These are phyloP conservation scores for Catagonus wagneri DNA, from an alignment of 2,113 vertebrate species.

Conservation along the genomic window DNA sequence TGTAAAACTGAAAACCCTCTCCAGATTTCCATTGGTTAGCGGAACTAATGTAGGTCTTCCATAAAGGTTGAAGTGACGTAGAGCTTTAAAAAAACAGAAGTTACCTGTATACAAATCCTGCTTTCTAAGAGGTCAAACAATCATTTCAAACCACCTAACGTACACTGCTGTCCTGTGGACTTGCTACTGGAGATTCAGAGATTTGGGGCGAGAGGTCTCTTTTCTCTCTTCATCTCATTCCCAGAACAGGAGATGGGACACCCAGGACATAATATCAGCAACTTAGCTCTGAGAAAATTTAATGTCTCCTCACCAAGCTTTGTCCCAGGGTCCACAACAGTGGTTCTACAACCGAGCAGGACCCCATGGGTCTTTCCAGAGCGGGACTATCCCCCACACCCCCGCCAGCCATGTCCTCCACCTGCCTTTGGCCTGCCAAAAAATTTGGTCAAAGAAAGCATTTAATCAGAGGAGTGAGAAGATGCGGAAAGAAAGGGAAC, in stretches of 20 bases:
- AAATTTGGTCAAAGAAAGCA: too few relatives aligned
- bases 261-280: not conserved
- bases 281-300: not conserved
- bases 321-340: not conserved
- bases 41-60: not conserved
- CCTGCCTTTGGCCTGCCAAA: too few relatives aligned
- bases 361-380: too few relatives aligned
- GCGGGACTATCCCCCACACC: too few relatives aligned
- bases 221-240: not conserved
- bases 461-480: too few relatives aligned
- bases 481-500: too few relatives aligned
- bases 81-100: not conserved
- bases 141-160: not conserved
- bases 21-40: not conserved
- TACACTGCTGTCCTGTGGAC: not conserved
- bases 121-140: not conserved
- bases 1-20: not conserved
- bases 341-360: too few relatives aligned
- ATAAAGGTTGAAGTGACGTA: rapidly evolving
- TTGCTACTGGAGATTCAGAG: not conserved
- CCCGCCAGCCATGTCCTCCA: too few relatives aligned
- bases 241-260: not conserved
- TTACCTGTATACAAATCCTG: not conserved
- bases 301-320: not conserved
- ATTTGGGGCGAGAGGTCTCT: not conserved